Evolutionary conservation across 2,797 vertebrate genomes (phyloP).

Genomic region (Moxostoma hubbsi): DNA sequence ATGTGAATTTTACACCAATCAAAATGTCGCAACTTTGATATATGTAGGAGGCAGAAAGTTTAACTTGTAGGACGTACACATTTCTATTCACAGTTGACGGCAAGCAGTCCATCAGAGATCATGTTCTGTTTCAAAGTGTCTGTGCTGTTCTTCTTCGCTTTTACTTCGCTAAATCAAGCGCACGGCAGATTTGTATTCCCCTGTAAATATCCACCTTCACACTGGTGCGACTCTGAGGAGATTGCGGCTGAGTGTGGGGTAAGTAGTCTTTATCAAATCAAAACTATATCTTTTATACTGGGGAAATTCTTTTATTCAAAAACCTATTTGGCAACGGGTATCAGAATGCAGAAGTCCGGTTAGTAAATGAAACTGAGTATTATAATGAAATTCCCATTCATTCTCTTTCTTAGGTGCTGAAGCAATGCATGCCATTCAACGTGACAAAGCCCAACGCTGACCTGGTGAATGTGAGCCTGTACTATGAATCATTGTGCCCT

Average conservation of each 20-base stretch:
- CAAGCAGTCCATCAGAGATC: not conserved
- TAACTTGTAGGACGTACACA: not conserved
- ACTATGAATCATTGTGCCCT: slow-evolving; percentile 89
- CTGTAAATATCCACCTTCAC: slow-evolving; percentile 67
- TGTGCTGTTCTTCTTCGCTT: not conserved
- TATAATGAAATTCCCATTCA: not conserved
- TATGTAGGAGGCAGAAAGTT: not conserved
- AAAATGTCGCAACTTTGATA: slow-evolving; percentile 33
- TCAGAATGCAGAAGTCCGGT: not conserved
- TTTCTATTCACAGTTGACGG: not conserved
- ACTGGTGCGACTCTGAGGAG: slow-evolving; percentile 76
- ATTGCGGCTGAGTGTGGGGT: slow-evolving; percentile 79
- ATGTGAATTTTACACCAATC: slow-evolving; percentile 65
- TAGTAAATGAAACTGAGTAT: not conserved
- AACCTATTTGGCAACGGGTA: too few species aligned
- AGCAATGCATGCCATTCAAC: slow-evolving; percentile 70
- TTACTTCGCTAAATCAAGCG: not conserved
- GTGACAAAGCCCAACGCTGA: slow-evolving; percentile 46
- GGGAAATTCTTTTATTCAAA: not conserved
- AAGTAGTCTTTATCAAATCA: slow-evolving; percentile 18
- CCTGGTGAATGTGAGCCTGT: slow-evolving; percentile 79
- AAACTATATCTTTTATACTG: not conserved
- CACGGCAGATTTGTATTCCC: not conserved
- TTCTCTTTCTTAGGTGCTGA: slow-evolving; percentile 72
- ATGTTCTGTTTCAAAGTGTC: slow-evolving; percentile 9